A percentile compares a stretch with the other conserved stretches of the same genome.
Conservation (phyloP, 2,113 vertebrate genomes). For the Leptobrachium ailaonicum region DNA sequence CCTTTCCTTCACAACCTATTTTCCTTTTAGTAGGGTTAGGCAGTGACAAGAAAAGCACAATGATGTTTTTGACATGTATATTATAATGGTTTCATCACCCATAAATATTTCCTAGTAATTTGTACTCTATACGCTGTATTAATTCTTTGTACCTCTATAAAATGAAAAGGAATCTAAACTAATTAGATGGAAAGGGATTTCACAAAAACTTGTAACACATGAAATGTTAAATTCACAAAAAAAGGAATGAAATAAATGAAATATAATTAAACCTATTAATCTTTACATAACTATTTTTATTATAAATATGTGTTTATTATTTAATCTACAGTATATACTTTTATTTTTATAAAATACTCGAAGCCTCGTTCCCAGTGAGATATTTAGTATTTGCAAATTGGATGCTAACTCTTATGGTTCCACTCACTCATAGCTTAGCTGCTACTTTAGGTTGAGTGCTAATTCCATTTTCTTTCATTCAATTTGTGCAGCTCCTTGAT, state of each 20-base stretch:
- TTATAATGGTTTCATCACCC: slow-evolving; percentile 21
- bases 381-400: too few relatives aligned
- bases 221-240: neutral
- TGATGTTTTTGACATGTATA: slow-evolving; percentile 22
- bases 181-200: too few relatives aligned
- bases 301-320: neutral
- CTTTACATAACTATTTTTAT: neutral
- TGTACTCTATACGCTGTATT: neutral
- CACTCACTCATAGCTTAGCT: neutral
- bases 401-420: neutral
- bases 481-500: neutral
- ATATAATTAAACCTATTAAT: neutral
- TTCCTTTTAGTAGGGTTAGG: slow-evolving; percentile 13
- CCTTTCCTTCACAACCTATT: slow-evolving; percentile 27
- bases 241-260: neutral
- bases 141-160: neutral
- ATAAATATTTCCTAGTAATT: neutral
- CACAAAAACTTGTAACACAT: too few relatives aligned
- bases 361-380: too few relatives aligned
- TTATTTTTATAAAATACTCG: neutral
- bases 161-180: too few relatives aligned
- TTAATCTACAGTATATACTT: neutral
- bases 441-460: neutral
- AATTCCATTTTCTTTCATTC: slow-evolving; percentile 4
- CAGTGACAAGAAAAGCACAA: slow-evolving; percentile 4